Evolutionary conservation across 1,140 invertebrate genomes (phyloP).

Genomic region (Lasaia peninsularis): DNA sequence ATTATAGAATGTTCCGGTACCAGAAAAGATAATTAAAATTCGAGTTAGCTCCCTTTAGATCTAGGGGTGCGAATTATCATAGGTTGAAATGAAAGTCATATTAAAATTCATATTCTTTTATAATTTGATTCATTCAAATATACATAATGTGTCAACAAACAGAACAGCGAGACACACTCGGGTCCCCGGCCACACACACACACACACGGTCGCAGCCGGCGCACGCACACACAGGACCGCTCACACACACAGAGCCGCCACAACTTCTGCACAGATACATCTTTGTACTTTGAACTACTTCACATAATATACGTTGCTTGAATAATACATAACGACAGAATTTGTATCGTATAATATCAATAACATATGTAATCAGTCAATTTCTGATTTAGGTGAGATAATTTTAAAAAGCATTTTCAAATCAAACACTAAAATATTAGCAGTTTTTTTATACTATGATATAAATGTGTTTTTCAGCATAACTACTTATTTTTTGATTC

Average conservation of each 20-base stretch:
- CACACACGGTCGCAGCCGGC: slow-evolving; percentile 30
- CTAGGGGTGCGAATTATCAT: neutral
- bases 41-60: too few species aligned
- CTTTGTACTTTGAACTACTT: slow-evolving; percentile 57
- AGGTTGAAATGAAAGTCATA: slow-evolving; percentile 39
- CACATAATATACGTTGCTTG: slow-evolving; percentile 19
- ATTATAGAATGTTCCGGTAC: too few species aligned
- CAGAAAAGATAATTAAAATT: too few species aligned
- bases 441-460: too few species aligned
- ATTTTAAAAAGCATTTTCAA: too few species aligned
- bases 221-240: slow-evolving; percentile 29
- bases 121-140: slow-evolving; percentile 77
- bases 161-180: slow-evolving; percentile 70
- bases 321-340: neutral
- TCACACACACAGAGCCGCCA: slow-evolving; percentile 48
- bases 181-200: slow-evolving; percentile 40
- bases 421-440: too few species aligned
- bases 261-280: slow-evolving; percentile 65
- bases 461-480: too few species aligned
- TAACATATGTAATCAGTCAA: too few species aligned
- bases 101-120: slow-evolving; percentile 75
- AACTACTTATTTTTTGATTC: too few species aligned
- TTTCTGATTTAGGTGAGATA: too few species aligned
- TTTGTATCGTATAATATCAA: neutral
- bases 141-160: slow-evolving; percentile 77